A percentile compares a stretch with the other conserved stretches of the same genome.
Conservation (phyloP, 2,797 vertebrate genomes). For the Gambelia wislizenii region DNA sequence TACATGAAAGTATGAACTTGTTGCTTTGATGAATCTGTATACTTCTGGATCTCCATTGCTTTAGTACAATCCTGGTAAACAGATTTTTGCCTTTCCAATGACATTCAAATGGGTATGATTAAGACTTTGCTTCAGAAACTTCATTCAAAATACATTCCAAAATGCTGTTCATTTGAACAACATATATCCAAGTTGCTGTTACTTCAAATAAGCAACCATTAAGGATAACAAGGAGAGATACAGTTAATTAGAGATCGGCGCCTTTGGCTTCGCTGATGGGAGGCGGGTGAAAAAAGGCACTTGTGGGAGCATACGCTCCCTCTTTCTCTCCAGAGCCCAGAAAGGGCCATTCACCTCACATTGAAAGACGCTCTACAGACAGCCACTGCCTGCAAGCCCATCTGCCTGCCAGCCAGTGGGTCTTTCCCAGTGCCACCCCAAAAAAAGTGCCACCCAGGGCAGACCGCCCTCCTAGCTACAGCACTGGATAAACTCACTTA, state of each 20-base stretch:
- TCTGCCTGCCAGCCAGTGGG: too few species aligned
- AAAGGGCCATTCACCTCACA: too few species aligned
- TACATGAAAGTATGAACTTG: not conserved
- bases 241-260: not conserved
- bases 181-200: not conserved
- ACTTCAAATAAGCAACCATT: slow-evolving; percentile 10
- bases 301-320: too few species aligned
- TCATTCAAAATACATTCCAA: not conserved
- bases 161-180: not conserved
- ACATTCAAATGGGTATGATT: not conserved
- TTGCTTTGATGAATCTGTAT: too few species aligned
- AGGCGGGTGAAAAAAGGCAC: not conserved
- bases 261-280: not conserved
- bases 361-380: too few species aligned
- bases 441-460: too few species aligned
- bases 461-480: too few species aligned
- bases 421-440: too few species aligned
- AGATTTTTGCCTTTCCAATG: not conserved
- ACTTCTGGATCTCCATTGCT: fast-evolving
- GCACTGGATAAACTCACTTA: too few species aligned
- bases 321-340: too few species aligned
- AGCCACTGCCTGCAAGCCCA: too few species aligned
- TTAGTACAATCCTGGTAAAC: fast-evolving
- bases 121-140: not conserved
- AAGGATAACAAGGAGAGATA: slow-evolving; percentile 18